Evolutionary conservation across 2,888 invertebrate species (phyloP).

Genomic region (Drosophila longiperda): DNA sequence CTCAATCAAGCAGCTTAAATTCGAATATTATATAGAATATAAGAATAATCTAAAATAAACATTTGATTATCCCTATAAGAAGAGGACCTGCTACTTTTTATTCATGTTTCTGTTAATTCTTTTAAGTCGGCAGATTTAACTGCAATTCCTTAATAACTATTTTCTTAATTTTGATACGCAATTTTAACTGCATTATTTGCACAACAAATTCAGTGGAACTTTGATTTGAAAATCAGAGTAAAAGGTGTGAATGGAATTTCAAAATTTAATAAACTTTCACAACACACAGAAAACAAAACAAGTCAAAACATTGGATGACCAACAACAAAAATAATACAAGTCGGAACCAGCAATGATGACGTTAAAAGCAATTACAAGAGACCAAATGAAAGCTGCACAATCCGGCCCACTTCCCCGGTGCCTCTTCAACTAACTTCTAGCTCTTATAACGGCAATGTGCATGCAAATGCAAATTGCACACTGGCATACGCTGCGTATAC

Average conservation of each 20-base stretch:
- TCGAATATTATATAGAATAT: too few relatives aligned
- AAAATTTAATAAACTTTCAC: slow-evolving; percentile 58
- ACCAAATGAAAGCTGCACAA: slow-evolving; percentile 48
- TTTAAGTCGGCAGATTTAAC: neutral
- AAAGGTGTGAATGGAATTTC: slow-evolving; percentile 20
- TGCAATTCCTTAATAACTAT: slow-evolving; percentile 44
- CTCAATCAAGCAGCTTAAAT: slow-evolving; percentile 17
- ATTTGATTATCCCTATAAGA: slow-evolving; percentile 10
- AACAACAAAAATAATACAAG: slow-evolving; percentile 30
- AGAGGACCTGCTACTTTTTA: neutral
- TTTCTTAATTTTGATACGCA: slow-evolving; percentile 30
- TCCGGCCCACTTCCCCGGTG: slow-evolving; percentile 8
- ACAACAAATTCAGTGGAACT: slow-evolving; percentile 28
- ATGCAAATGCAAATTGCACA: slow-evolving; percentile 78
- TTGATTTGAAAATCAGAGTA: slow-evolving; percentile 60
- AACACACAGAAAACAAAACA: slow-evolving; percentile 21
- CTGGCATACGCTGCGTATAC: slow-evolving; percentile 78
- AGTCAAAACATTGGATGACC: slow-evolving; percentile 24
- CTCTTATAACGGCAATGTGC: slow-evolving; percentile 68
- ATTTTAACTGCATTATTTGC: neutral
- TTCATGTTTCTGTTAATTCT: neutral
- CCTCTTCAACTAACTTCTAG: slow-evolving; percentile 8
- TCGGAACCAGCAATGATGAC: slow-evolving; percentile 67
- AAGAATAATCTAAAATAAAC: slow-evolving; percentile 3
- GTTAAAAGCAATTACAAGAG: slow-evolving; percentile 76